These are phyloP conservation scores for Napeogenes sylphis DNA, from an alignment of 2,888 invertebrate genomes.

Conservation along the genomic window DNA sequence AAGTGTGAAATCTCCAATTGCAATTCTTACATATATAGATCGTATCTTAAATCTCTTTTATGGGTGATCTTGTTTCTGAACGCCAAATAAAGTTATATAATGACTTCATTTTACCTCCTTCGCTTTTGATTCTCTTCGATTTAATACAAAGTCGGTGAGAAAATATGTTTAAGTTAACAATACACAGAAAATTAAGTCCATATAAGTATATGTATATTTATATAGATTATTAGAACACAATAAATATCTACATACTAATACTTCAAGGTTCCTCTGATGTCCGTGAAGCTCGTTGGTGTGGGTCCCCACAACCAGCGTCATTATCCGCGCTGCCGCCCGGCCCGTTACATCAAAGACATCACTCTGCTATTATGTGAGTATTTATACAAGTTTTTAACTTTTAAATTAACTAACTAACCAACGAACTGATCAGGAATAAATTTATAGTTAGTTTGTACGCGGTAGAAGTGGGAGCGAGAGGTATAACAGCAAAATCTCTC, in stretches of 20 bases:
- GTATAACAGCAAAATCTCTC: too few relatives aligned
- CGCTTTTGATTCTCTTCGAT: background rate
- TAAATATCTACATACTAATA: background rate
- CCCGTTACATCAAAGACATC: constrained; percentile 66
- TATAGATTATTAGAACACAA: background rate
- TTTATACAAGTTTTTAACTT: background rate
- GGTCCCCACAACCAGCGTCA: constrained; percentile 80
- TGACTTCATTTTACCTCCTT: too few relatives aligned
- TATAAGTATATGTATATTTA: too few relatives aligned
- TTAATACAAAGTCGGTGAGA: too few relatives aligned
- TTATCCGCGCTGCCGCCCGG: constrained; percentile 77
- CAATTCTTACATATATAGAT: background rate
- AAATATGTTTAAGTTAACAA: too few relatives aligned
- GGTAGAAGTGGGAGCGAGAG: too few relatives aligned
- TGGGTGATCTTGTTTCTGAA: background rate
- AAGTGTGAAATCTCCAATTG: background rate
- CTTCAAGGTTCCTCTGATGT: constrained; percentile 70
- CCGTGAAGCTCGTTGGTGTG: constrained; percentile 75
- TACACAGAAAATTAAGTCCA: too few relatives aligned
- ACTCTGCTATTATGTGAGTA: constrained; percentile 68
- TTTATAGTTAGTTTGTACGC: too few relatives aligned
- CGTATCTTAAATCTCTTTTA: constrained; percentile 1
- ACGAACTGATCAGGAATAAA: too few relatives aligned
- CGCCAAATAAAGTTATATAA: background rate
- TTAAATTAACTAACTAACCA: too few relatives aligned